phyloP scores from a whole-genome alignment of 64 coral and sea anemone genomes.

The Porites australiensis region DNA sequence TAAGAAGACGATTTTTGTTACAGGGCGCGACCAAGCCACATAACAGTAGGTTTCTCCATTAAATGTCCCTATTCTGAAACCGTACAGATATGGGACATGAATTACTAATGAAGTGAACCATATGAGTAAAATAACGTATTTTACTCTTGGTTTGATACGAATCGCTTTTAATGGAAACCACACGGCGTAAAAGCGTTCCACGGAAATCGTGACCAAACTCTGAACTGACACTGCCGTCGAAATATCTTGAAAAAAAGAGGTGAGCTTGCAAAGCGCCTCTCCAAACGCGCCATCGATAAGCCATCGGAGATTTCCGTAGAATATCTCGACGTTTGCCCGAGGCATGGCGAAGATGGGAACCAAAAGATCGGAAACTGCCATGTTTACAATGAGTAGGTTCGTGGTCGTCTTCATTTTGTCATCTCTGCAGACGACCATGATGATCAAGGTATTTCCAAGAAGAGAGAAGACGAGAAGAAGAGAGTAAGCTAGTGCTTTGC shows the following conservation, averaged over 20 bases:
- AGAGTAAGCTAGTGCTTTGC: conserved; percentile 10
- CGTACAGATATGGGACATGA: conserved; percentile 22
- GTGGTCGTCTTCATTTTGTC: conserved; percentile 54
- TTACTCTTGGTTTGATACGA: conserved; percentile 19
- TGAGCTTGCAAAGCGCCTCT: conserved; percentile 52
- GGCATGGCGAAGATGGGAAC: conserved; percentile 58
- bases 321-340: conserved; percentile 44
- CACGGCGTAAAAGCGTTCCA: conserved; percentile 60
- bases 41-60: conserved; percentile 26
- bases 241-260: conserved; percentile 46
- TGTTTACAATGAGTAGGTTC: conserved; percentile 67
- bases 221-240: conserved; percentile 38
- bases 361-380: conserved; percentile 63
- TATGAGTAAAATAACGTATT: conserved; percentile 16
- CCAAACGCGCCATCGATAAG: conserved; percentile 29
- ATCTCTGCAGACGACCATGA: conserved; percentile 52
- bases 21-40: not conserved
- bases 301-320: conserved; percentile 35
- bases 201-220: conserved; percentile 46
- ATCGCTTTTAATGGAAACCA: conserved; percentile 46
- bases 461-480: conserved; percentile 24
- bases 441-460: conserved; percentile 53
- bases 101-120: not conserved
- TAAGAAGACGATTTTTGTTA: conserved; percentile 37
- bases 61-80: not conserved